These are phyloP conservation scores for Zapornia atra DNA, from an alignment of 2,113 vertebrate genomes.

Conservation along the genomic window DNA sequence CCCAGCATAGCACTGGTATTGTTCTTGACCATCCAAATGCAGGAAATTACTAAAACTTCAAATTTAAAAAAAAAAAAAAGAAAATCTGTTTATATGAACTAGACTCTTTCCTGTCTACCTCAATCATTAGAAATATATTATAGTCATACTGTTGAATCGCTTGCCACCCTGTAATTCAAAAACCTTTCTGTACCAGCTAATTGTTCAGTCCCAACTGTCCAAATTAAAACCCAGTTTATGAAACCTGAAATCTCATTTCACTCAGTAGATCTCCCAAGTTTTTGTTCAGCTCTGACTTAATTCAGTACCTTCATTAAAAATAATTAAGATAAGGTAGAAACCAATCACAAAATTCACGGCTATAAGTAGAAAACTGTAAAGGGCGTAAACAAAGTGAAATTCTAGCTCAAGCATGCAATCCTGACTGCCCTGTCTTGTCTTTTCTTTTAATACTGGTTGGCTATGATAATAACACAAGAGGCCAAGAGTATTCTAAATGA, in stretches of 20 bases:
- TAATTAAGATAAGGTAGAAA: neutral
- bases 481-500: neutral
- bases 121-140: neutral
- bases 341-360: neutral
- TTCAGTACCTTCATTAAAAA: neutral
- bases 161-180: neutral
- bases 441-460: neutral
- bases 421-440: neutral
- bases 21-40: neutral
- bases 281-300: neutral
- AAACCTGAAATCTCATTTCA: neutral
- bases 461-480: neutral
- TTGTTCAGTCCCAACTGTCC: accelerated
- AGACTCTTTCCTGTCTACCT: neutral
- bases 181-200: neutral
- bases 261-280: neutral
- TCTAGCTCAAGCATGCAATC: neutral
- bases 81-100: neutral
- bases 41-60: neutral
- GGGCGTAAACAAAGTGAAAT: neutral
- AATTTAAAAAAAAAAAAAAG: neutral
- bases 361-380: neutral
- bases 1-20: neutral
- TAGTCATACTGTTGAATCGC: neutral
- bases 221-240: neutral